Evolutionary conservation across 1,140 invertebrate species (phyloP), one percentile per base, ranked within the genome.

Genomic region (Maconellicoccus hirsutus): DNA sequence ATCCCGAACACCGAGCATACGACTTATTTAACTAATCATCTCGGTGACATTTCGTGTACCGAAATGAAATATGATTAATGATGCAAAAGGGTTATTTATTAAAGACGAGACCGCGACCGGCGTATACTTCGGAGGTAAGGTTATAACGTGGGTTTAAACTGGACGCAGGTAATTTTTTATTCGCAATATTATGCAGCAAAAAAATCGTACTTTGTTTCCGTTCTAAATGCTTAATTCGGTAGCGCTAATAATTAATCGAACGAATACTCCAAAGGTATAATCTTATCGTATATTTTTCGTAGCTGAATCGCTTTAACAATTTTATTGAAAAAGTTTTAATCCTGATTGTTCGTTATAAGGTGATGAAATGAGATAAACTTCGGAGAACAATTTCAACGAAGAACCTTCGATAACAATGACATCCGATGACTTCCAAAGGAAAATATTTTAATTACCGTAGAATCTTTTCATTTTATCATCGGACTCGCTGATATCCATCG

Each of bases 391-490:
- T n/a, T n/a, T n/a, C n/a, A n/a, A n/a, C n/a, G n/a, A n/a, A n/a
- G n/a, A n/a, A n/a, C n/a, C n/a, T n/a, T n/a, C n/a, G n/a, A n/a
- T n/a, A n/a, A n/a, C n/a, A n/a, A 14, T 38, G 33, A 7, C 14
- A 7, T 38, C 33, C 6, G 6, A 7, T 38, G 6, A 38, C 33
- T 38, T 6, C 33, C 6, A 38, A 38, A 14, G 33, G 6, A 7
- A 14, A 38, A 14, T 38, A 38, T n/a, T n/a, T 59, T 29, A 73
- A 42, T 66, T 70, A 83, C 83, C 83, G 78, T 82, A 85, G 76
- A 83, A 84, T 73, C 83, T 74, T 75, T 85, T 84, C 73, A 83
- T 84, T 72, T 82, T 80, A 70, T 85, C 83, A 76, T 85, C 84
- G n/a, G 83, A 83, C 73, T 84, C 83, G 71, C 78, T 81, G 33